Base-by-base conservation (phyloP, 2,113 vertebrate genomes). In the Myotis lucifugus region DNA sequence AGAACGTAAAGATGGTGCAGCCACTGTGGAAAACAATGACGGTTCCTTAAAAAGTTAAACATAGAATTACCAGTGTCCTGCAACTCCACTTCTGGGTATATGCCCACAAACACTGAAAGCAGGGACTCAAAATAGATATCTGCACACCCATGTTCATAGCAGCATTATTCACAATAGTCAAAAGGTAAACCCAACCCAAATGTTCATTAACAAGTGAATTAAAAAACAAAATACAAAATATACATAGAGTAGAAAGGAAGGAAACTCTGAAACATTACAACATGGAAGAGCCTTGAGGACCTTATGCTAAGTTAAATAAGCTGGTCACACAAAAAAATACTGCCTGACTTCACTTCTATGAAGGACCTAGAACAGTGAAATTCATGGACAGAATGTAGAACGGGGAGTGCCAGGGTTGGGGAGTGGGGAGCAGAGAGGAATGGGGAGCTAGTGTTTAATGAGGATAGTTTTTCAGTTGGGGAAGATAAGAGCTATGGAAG, bases 1-100 rank as follows among this genome's bases (percentile, higher is more conserved):
- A 56, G 34, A 34, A 40, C 61, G 18, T 52, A 11, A n/a, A 85
- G 59, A 17, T 4, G 14, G 70, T 40, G 18, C 34, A 27, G 42
- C 73, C 8, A 0, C 59, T 4, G 5, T n/a, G 81, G 59, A 90
- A 94, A 69, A 81, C 0, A 46, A 2, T 1, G 29, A 37, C 3
- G 6, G 61, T 61, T 88, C 89, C 85, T 79, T 66, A 85, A 86
- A 92, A 50, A n/a, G 27, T n/a, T 64, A 84, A 77, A 78, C 64
- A 64, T 61, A 86, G 85, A 70, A 56, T 10, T 17, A 17, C 42
- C 42, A 5, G 69, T 85, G 79, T 18, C 66, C 40, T 48, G 89
- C 34, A 37, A 3, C 37, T 37, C 37, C 37, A 37, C 37, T 37
- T 37, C 37, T 37, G 37, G 37, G 37, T 37, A 3, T 37, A 4